Base-by-base conservation (phyloP, 2,888 invertebrate species). In the Drosophila subquinaria region DNA sequence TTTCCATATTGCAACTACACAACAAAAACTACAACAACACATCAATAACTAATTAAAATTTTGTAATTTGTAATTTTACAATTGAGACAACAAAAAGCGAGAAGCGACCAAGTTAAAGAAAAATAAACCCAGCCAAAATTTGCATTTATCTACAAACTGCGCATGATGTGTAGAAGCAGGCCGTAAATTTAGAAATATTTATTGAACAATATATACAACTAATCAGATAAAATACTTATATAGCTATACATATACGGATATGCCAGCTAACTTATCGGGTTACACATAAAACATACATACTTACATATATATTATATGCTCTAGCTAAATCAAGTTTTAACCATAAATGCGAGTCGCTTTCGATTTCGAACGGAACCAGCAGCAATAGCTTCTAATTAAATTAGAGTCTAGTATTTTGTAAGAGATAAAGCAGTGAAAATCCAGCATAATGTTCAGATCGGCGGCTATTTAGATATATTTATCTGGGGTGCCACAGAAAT, bases 81-180 rank as follows among this genome's bases (percentile, higher is more conserved):
- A 50, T 42, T 23, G 17, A 64, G 65, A 47, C 47, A 71, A 43
- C n/a, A 33, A 40, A 11, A 69, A 45, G n/a, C 27, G 35, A 27
- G 36, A 63, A 77, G 71, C 77, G 83, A 82, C 81, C 83, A 82
- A 81, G 79, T 68, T 67, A 81, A 38, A 20, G 13, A 30, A 30
- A 20, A 20, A 27, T 6, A 47, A 59, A 76, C 67, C 72, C 84
- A 77, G 82, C 87, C 87, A 82, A 84, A 82, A 82, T 84, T 74
- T 84, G 84, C 84, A 84, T 84, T 84, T 84, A 84, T 84, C 87
- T 84, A 84, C 85, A 82, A 76, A 20, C 71, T 45, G 64, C 15
- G 55, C 69, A 69, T 51, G 56, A 48, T n/a, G 23, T 30, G 13
- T 36, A 17, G 20, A 3, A 15, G 63, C 70, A 68, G 66, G 63